Evolutionary conservation across 2,888 invertebrate species (phyloP), one percentile per base, ranked within the genome.

Genomic region (Oligia latruncula): DNA sequence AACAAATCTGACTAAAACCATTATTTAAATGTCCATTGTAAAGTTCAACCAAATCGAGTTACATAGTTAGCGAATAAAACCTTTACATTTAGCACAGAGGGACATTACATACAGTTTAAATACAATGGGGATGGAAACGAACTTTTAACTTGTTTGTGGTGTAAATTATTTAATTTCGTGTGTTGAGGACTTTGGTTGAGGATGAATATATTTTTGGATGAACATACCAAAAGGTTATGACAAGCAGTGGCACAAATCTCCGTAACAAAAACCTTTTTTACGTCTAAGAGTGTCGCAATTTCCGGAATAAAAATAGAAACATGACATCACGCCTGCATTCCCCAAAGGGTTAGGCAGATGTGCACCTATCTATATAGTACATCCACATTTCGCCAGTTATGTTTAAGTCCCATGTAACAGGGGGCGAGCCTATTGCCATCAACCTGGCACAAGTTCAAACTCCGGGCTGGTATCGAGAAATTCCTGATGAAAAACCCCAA

Each of bases 1-100:
- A 35, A 80, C 76, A 71, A 77, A 80, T 60, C 49, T 1, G 1
- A 29, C n/a, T 67, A 58, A 66, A 80, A 67, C 17, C 55, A 67
- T 74, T 74, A 64, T 70, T 70, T 73, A 52, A 74, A 71, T 49
- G 23, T 71, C 20, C 35, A 75, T 73, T 82, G 55, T 71, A 52
- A 84, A 81, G 62, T 82, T 75, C 0, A 35, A 46, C 40, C 60
- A 29, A 78, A 73, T 73, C 29, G 46, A 60, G 58, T 82, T 78
- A 77, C 64, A 60, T 73, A 76, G 65, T 80, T 76, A 52, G 58
- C 11, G 23, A 74, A 76, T 65, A 70, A 66, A 85, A 58, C 85
- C 13, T 58, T 73, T 40, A 64, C n/a, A 67, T 66, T 77, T 58
- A 23, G 66, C 2, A 55, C 68, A 65, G 58, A 49, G 52, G 46